Percentiles rank a stretch among this genome's conserved stretches.
Evolutionary conservation across 1,140 invertebrate genomes (phyloP).

Genomic region (Physella acuta): DNA sequence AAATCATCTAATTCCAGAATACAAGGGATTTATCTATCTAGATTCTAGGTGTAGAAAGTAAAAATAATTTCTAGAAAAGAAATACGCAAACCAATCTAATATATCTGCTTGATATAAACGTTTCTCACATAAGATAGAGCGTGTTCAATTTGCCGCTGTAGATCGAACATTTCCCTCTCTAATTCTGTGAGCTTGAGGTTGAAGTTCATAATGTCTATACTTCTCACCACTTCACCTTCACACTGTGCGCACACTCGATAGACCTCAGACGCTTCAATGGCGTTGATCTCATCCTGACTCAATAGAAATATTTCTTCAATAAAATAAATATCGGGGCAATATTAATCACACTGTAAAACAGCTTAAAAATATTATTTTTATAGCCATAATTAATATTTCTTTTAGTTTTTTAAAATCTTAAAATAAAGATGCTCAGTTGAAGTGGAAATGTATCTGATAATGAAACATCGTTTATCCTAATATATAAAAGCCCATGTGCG

Average conservation of each 20-base stretch:
- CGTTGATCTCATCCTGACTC: not conserved
- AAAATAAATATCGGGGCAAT: not conserved
- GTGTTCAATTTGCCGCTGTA: conserved; percentile 20
- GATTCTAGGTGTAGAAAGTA: no score
- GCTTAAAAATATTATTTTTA: not conserved
- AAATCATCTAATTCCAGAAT: no score
- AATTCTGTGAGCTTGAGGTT: conserved; percentile 12
- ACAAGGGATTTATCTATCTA: no score
- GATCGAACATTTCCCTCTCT: conserved; percentile 22
- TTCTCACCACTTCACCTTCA: not conserved
- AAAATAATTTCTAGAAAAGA: no score
- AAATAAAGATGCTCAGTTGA: not conserved
- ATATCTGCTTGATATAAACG: no score
- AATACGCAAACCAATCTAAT: no score
- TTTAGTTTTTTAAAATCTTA: not conserved
- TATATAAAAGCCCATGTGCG: no score
- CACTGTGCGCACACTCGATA: conserved; percentile 6
- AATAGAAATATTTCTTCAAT: not conserved
- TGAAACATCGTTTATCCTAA: not conserved
- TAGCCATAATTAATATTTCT: not conserved
- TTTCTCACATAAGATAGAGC: conserved; percentile 17
- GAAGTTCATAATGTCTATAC: conserved; percentile 2
- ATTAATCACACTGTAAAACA: not conserved
- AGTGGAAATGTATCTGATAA: not conserved
- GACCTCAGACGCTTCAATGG: not conserved